Evolutionary conservation across 2,113 vertebrate genomes (phyloP), one percentile per base, ranked within the genome.

Genomic region (Cervus canadensis): DNA sequence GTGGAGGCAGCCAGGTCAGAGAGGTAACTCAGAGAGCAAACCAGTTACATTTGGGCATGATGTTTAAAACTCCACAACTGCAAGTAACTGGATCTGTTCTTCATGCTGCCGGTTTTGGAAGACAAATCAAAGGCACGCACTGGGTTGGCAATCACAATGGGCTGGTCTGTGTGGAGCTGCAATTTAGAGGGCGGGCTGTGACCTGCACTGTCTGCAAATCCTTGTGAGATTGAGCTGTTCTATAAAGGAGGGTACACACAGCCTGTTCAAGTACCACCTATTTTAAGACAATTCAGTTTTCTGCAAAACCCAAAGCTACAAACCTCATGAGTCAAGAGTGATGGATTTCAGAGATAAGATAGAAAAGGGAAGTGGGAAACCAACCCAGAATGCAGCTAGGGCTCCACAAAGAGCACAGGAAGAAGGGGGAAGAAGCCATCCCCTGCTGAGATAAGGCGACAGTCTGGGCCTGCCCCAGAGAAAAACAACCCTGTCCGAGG

Each of bases 341-440:
- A 64, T 74, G n/a, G 83, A 94, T 94, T 96, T 89, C 82, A 93
- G 74, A 92, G 97, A 97, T 97, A 98, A 98, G 95, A 84, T 50
- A 95, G 84, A 74, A 95, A 91, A 13, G 45, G 97, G 94, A 97
- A 97, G 59, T 78, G 59, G 93, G 81, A 89, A 93, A 87, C 71
- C 7, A 30, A 26, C 71, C 25, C 71, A 97, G 52, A 96, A 90
- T 52, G 62, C 56, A n/a, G 59, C 5, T 16, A n/a, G 19, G 54
- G 9, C 88, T 91, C 67, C 88, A 87, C 28, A 91, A 79, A 98
- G 93, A 95, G 48, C 71, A 93, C 92, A 97, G 98, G 97, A 98
- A 97, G 86, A 82, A 21, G 86, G 40, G 45, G 45, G 43, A 78
- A 79, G 54, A 96, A 96, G 92, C 95, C 76, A 79, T 26, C 50